Base-by-base conservation (phyloP, 2,113 vertebrate species). In the Aspidoscelis tigris region DNA sequence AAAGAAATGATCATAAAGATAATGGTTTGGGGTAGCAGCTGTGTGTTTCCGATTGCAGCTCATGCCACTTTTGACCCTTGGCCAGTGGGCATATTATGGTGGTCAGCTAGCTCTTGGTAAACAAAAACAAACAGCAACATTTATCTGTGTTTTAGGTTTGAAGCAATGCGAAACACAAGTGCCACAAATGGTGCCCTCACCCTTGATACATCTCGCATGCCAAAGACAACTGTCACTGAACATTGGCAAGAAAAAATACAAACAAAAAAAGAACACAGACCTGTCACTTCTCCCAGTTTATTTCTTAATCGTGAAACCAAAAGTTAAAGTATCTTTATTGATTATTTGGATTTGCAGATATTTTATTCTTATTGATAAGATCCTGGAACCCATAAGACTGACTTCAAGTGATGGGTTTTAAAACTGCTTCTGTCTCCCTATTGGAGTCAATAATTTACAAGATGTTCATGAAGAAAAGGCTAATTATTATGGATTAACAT, bases 361-460 rank as follows among this genome's bases (percentile, higher is more conserved):
- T 90, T 75, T 92, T 91, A 87, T 2, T n/a, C 82, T 72, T 72
- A 81, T 69, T 86, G 81, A 83, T 89, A 92, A 88, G 87, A 85
- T 90, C 88, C 87, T 92, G 33, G 22, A 84, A 41, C 73, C 80
- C 78, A 18, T 91, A 91, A 91, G 83, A 73, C 70, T 83, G 86
- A 76, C 61, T 82, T 73, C 86, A 83, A 24, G 85, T 86, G 90
- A 86, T 84, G 88, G 88, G 91, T 93, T 93, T 50, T 68, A 68
- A 8, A 93, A 91, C 81, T 88, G 33, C 88, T 65, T 89, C 84
- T 88, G 82, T 90, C 88, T 91, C 78, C 89, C 93, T 83, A 84
- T 93, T 95, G 92, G 86, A 92, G 92, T 91, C 90, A 94, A 95
- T 96, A 94, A 95, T 95, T 95, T 93, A 93, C 87, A 33, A 78